Percentiles rank a stretch among this genome's conserved stretches.
Conservation (phyloP, 2,113 vertebrate species). For the Hippolais icterina region DNA sequence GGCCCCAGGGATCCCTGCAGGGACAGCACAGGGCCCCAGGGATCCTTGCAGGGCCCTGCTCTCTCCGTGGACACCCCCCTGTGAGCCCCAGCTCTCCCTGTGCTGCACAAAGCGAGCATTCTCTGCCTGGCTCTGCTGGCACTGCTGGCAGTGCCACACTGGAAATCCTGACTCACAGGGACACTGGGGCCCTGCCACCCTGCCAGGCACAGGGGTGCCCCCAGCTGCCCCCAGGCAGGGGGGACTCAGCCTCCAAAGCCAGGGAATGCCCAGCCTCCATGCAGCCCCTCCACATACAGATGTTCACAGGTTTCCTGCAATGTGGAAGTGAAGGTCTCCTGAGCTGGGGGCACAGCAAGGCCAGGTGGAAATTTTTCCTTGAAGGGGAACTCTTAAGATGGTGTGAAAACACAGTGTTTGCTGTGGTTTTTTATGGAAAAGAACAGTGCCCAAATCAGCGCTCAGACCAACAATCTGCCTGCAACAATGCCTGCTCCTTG, state of each 20-base stretch:
- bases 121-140: not conserved
- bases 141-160: accelerated
- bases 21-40: too few species aligned
- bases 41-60: not conserved
- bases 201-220: accelerated
- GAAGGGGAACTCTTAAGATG: not conserved
- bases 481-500: accelerated
- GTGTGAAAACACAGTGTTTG: not conserved
- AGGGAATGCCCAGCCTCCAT: accelerated
- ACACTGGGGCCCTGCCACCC: accelerated
- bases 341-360: not conserved
- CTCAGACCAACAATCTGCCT: too few species aligned
- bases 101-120: not conserved
- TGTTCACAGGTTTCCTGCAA: not conserved
- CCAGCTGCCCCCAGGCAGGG: not conserved
- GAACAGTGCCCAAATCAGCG: not conserved
- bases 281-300: accelerated
- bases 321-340: not conserved
- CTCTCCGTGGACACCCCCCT: not conserved
- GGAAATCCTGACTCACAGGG: not conserved
- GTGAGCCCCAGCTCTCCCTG: not conserved
- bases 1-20: too few species aligned
- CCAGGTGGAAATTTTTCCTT: not conserved
- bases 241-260: not conserved
- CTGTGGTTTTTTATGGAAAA: accelerated